Evolutionary conservation across 2,113 vertebrate genomes (phyloP), one percentile per base, ranked within the genome.

Genomic region (Serinus canaria): DNA sequence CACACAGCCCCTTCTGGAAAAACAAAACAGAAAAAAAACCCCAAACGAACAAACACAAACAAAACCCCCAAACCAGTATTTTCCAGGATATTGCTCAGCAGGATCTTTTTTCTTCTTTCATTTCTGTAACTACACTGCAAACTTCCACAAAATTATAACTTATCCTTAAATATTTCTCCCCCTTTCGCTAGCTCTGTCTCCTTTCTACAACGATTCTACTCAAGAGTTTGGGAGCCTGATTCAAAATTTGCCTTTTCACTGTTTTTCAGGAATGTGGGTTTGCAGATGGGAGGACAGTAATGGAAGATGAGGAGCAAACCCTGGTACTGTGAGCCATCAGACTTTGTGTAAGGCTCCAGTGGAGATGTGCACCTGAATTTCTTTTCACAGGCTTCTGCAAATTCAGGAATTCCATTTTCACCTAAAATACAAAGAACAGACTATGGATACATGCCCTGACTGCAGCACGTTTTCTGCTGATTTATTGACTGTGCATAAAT

Each of bases 401-500:
- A 92, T 82, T 75, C 60, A 75, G 53, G 49, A 93, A 90, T 35
- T 72, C 60, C 41, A 78, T 83, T 94, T 96, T 78, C 85, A 90
- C 67, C 67, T 77, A 5, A 80, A 91, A 55, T 58, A 16, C 22
- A 55, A 83, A 46, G 52, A 86, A 68, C 16, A 68, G 44, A 72
- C 72, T 67, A 56, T 39, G 82, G 85, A 77, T 74, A 52, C 63
- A 67, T 86, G 52, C 39, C 68, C 79, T 93, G 72, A 86, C 56
- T 93, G 85, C 90, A 92, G 92, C 94, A 78, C 2, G 5, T 81
- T 96, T 93, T 86, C 76, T 92, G 80, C 60, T 89, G 93, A 94
- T 96, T 93, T 97, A 96, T 94, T 86, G 93, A 74, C 88, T 78
- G 60, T 90, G 88, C 94, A 89, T 95, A 92, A 90, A 93, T 84